Percentiles rank a stretch among this genome's conserved stretches.
phyloP scores from a whole-genome alignment of 2,797 vertebrate species.

The Clarias laeviceps region DNA sequence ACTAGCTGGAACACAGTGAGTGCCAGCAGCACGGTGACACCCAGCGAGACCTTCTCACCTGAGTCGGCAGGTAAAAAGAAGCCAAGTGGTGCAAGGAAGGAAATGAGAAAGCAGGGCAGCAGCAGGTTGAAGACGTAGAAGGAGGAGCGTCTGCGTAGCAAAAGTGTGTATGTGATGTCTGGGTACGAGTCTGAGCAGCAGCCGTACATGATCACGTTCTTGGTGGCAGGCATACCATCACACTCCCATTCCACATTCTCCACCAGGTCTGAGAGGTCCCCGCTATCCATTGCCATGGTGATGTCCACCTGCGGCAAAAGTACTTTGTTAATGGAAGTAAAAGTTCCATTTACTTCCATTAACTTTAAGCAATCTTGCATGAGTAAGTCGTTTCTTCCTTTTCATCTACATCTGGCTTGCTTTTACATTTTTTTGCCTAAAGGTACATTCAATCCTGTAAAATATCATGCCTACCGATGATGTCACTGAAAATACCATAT shows the following conservation, averaged over 20 bases:
- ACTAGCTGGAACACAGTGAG: conserved; percentile 97
- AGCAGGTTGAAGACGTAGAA: conserved; percentile 98
- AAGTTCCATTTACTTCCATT: no score
- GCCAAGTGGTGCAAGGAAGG: conserved; percentile 92
- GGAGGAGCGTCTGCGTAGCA: conserved; percentile 92
- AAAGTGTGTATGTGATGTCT: conserved; percentile 92
- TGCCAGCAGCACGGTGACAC: conserved; percentile 93
- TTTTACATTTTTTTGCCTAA: no score
- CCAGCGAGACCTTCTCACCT: conserved; percentile 95
- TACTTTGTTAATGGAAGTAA: no score
- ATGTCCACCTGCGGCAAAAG: conserved; percentile 81
- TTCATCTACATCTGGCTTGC: no score
- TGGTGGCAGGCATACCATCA: conserved; percentile 92
- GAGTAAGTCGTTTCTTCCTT: neutral
- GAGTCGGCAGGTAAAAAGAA: conserved; percentile 98
- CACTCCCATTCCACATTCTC: conserved; percentile 98
- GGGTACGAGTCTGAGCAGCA: conserved; percentile 97
- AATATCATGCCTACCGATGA: no score
- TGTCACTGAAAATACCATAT: no score
- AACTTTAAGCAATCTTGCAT: neutral
- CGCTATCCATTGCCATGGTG: conserved; percentile 86
- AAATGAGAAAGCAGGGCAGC: conserved; percentile 94
- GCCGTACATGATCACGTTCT: conserved; percentile 93
- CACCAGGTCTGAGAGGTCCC: conserved; percentile 93
- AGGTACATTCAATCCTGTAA: no score